Percentiles rank a stretch among this genome's conserved stretches.
phyloP scores from a whole-genome alignment of 2,113 vertebrate genomes.

The Alligator mississippiensis region DNA sequence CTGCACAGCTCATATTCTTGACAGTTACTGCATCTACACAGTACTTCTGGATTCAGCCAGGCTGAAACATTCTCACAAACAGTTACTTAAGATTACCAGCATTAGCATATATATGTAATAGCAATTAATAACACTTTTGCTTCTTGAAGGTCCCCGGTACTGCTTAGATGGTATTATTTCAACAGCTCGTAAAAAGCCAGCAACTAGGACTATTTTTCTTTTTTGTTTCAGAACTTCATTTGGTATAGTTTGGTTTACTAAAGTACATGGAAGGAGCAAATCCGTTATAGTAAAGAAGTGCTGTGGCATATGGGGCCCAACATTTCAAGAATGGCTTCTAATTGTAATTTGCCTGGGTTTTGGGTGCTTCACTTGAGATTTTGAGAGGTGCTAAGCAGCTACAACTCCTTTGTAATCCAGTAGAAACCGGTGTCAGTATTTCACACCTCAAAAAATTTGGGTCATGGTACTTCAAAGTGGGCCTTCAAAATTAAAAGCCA shows the following conservation, averaged over 20 bases:
- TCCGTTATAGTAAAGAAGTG: not conserved
- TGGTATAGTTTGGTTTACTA: conserved; percentile 1
- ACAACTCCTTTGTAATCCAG: not conserved
- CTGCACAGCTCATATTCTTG: conserved; percentile 85
- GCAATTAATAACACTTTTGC: conserved; percentile 71
- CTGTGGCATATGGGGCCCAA: not conserved
- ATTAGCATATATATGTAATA: conserved; percentile 69
- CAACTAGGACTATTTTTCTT: not conserved
- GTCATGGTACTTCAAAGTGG: not conserved
- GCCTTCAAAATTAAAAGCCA: accelerated
- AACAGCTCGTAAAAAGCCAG: conserved; percentile 22
- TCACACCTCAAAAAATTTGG: not conserved
- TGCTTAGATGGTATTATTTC: conserved; percentile 48
- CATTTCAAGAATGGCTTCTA: not conserved
- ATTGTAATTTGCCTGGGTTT: not conserved
- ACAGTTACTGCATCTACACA: conserved; percentile 82
- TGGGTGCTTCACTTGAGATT: conserved; percentile 34
- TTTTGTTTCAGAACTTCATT: conserved; percentile 1
- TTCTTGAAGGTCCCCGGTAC: conserved; percentile 54
- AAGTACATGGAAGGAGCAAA: not conserved
- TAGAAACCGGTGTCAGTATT: not conserved
- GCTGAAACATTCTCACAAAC: conserved; percentile 81
- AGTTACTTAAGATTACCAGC: conserved; percentile 76
- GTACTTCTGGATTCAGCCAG: conserved; percentile 78
- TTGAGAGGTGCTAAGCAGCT: conserved; percentile 20